Base-by-base conservation (phyloP, 2,113 vertebrate species). In the Pongo abelii region DNA sequence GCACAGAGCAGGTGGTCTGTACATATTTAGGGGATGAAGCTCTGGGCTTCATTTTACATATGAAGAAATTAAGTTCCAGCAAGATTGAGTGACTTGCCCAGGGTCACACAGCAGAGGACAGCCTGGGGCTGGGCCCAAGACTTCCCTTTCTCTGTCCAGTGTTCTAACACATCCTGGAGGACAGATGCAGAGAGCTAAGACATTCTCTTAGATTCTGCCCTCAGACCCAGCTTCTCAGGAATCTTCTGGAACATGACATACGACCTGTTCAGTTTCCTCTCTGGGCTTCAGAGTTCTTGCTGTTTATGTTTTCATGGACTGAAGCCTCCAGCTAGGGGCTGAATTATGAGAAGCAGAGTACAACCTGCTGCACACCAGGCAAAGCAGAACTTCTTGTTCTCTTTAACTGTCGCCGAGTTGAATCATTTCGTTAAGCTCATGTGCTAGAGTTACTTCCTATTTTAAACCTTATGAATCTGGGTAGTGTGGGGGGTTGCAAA, bases 391-490 rank as follows among this genome's bases (percentile, higher is more conserved):
- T 69, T 52, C 38, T 27, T 48, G 23, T 61, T 64, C 70, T 55
- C 57, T 84, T 70, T 2, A 38, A 0, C 25, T 38, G n/a, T 75
- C 59, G 27, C 35, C 16, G 22, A 25, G 48, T 61, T 23, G 67
- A 55, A 30, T 80, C 8, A 14, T 46, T 87, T 80, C 81, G 23
- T 79, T 91, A 83, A 70, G 20, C 17, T 84, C 7, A 16, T 11
- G 40, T 16, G 30, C 84, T 57, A 52, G 48, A 88, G 2, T 81
- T 91, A 17, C 72, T 91, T 81, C 74, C n/a, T 72, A 4, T 69
- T 95, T 94, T 67, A 84, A 84, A 67, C 67, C 80, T 84, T 17
- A 2, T 64, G 79, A 88, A 83, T 90, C 57, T 93, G 90, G 80
- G 67, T 59, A 46, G 13, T 35, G 11, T 48, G 14, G 75, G 46